A percentile compares a stretch with the other conserved stretches of the same genome.
phyloP scores from a whole-genome alignment of 2,888 invertebrate species.

The Phasia obesa region DNA sequence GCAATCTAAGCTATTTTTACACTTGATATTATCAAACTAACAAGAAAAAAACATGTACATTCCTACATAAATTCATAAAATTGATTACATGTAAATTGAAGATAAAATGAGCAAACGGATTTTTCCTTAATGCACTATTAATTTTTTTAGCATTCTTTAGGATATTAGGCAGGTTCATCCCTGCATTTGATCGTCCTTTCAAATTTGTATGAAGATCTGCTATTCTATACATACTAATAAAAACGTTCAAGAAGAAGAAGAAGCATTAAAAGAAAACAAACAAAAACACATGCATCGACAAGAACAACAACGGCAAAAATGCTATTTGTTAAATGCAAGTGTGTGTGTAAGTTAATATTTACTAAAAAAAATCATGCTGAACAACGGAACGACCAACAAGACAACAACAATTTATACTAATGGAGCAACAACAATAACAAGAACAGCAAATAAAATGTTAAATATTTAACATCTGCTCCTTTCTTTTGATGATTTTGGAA shows the following conservation, averaged over 20 bases:
- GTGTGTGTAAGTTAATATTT: slow-evolving; percentile 23
- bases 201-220: slow-evolving; percentile 8
- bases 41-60: too few species aligned
- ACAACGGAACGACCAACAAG: slow-evolving; percentile 30
- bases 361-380: slow-evolving; percentile 9
- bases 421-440: slow-evolving; percentile 47
- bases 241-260: neutral
- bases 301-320: neutral
- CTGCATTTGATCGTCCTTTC: slow-evolving; percentile 24
- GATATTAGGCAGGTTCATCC: neutral
- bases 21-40: too few species aligned
- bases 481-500: slow-evolving; percentile 82
- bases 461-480: slow-evolving; percentile 82
- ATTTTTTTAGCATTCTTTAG: too few species aligned
- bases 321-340: slow-evolving; percentile 5
- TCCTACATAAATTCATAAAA: too few species aligned
- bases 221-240: neutral
- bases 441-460: slow-evolving; percentile 74
- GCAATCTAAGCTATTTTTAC: too few species aligned
- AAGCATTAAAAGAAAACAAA: neutral
- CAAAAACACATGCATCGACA: slow-evolving; percentile 33
- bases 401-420: slow-evolving; percentile 40
- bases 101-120: too few species aligned
- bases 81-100: too few species aligned
- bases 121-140: too few species aligned